A percentile compares a stretch with the other conserved stretches of the same genome.
Evolutionary conservation across 2,888 invertebrate species (phyloP).

Genomic region (Chrysodeixis includens): DNA sequence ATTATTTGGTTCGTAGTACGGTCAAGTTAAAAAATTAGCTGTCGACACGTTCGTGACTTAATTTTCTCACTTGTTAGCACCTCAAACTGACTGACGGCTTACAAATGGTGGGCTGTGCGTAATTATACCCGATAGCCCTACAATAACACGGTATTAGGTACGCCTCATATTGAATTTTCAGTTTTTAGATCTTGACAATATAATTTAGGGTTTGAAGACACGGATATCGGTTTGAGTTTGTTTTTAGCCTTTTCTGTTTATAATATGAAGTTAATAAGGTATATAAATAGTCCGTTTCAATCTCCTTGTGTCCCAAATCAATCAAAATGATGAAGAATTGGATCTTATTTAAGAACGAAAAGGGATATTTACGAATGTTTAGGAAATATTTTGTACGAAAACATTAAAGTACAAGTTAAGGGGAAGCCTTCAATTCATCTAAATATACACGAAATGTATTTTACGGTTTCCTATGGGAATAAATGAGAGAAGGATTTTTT

Average conservation of each 20-base stretch:
- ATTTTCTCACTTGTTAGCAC: conserved; percentile 1
- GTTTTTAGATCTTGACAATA: conserved; percentile 1
- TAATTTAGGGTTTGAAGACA: neutral
- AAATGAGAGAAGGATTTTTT: conserved; percentile 14
- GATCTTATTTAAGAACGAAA: neutral
- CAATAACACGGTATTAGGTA: neutral
- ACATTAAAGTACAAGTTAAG: conserved; percentile 7
- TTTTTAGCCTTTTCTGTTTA: neutral
- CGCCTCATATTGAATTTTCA: conserved; percentile 2
- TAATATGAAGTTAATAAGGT: too few species aligned
- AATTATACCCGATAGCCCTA: conserved; percentile 2
- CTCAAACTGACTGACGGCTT: neutral
- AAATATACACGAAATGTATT: conserved; percentile 8
- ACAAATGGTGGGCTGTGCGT: conserved; percentile 4
- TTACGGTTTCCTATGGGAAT: conserved; percentile 12
- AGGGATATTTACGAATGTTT: neutral
- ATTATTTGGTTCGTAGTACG: too few species aligned
- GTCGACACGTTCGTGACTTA: neutral
- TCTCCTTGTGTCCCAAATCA: neutral
- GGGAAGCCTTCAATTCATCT: conserved; percentile 8
- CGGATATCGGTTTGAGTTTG: neutral
- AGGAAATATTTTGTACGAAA: neutral
- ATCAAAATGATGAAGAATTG: neutral
- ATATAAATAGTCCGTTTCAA: neutral
- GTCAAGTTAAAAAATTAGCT: neutral